Percentiles rank a stretch among this genome's conserved stretches.
Conservation (phyloP, 2,113 vertebrate genomes). For the Tauraco erythrolophus region DNA sequence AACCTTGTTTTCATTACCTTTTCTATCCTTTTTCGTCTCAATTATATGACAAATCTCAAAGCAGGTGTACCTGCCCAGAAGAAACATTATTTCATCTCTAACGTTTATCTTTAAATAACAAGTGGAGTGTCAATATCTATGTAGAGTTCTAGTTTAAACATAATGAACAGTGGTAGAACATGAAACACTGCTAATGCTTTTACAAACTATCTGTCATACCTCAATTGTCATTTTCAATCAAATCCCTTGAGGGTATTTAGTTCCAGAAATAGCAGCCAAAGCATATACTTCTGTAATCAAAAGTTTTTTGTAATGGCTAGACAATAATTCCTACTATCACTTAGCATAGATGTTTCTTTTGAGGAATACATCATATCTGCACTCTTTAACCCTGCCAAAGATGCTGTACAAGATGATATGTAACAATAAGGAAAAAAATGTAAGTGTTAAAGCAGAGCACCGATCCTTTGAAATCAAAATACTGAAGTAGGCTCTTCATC, state of each 20-base stretch:
- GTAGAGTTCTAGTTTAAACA: constrained; percentile 9
- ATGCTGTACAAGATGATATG: background rate
- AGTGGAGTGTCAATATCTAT: background rate
- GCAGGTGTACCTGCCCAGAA: background rate
- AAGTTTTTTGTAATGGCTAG: background rate
- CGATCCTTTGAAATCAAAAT: background rate
- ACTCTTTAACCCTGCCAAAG: background rate
- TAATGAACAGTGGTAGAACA: constrained; percentile 3
- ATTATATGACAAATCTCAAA: background rate
- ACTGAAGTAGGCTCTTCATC: background rate
- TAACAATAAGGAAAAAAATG: background rate
- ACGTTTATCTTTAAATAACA: constrained; percentile 4
- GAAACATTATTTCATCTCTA: background rate
- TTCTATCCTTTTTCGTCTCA: background rate
- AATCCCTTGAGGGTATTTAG: background rate
- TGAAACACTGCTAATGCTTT: background rate
- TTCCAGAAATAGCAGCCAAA: constrained; percentile 5
- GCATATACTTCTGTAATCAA: background rate
- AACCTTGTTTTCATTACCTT: background rate
- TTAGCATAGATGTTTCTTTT: background rate
- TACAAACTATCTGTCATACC: constrained; percentile 1
- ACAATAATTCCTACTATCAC: background rate
- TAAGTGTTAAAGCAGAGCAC: background rate
- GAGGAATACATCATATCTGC: background rate
- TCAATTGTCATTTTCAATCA: constrained; percentile 2